A percentile compares a stretch with the other conserved stretches of the same genome.
phyloP scores from a whole-genome alignment of 2,113 vertebrate genomes.

The Chlorocebus sabaeus region DNA sequence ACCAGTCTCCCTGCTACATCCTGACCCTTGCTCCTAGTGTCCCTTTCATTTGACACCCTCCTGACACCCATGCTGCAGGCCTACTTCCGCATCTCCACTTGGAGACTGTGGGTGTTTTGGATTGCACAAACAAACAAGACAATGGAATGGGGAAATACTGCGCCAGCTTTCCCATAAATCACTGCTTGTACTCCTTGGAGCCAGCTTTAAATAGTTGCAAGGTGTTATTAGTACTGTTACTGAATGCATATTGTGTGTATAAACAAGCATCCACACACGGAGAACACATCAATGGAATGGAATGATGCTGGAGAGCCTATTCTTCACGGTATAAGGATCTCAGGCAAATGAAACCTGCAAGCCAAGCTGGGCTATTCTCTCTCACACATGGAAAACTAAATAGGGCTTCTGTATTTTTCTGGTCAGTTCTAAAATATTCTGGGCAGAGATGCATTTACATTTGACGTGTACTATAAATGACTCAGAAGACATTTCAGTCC shows the following conservation, averaged over 20 bases:
- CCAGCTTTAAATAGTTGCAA: slow-evolving; percentile 41
- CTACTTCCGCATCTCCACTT: background rate
- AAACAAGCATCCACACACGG: background rate
- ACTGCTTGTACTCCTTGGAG: slow-evolving; percentile 32
- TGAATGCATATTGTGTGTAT: background rate
- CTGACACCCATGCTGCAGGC: background rate
- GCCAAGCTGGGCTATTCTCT: background rate
- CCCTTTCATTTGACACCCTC: slow-evolving; percentile 13
- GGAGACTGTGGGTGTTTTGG: background rate
- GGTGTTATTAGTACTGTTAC: slow-evolving; percentile 63
- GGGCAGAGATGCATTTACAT: background rate
- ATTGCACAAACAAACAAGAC: slow-evolving; percentile 9
- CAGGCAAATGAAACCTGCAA: background rate
- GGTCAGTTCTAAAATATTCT: background rate
- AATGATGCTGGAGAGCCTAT: background rate
- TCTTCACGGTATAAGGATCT: background rate
- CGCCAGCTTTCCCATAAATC: slow-evolving; percentile 53
- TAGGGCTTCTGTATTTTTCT: background rate
- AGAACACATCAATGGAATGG: slow-evolving; percentile 4
- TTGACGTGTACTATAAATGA: background rate
- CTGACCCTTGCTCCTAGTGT: background rate
- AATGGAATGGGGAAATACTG: slow-evolving; percentile 65
- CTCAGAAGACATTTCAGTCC: background rate
- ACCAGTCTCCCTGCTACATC: background rate
- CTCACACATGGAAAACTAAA: background rate